Evolutionary conservation across 2,113 vertebrate genomes (phyloP).

Genomic region (Psittacula cyanocephala): DNA sequence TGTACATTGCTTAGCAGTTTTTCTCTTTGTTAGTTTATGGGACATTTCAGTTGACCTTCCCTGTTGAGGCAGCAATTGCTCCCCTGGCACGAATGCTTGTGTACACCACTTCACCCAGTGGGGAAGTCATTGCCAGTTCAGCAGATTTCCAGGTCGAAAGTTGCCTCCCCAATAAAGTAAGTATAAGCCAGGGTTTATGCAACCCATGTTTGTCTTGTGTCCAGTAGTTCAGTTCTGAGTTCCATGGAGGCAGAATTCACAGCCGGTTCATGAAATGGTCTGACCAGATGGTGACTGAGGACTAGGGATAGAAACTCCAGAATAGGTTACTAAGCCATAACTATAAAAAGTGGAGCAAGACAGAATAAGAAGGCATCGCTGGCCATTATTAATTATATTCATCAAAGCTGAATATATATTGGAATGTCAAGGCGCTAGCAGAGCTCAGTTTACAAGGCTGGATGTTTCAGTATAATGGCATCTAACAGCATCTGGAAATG

Average conservation of each 20-base stretch:
- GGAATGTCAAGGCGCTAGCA: not conserved
- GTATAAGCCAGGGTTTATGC: not conserved
- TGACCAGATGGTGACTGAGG: not conserved
- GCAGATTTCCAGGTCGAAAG: conserved; percentile 74
- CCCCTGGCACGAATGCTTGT: conserved; percentile 81
- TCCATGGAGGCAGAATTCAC: not conserved
- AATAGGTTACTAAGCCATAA: not conserved
- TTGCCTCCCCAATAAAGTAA: conserved; percentile 86
- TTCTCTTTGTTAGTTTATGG: conserved; percentile 60
- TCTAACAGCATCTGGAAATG: not conserved
- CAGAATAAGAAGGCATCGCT: not conserved
- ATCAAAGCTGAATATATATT: not conserved
- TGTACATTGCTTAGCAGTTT: not conserved
- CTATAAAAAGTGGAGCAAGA: not conserved
- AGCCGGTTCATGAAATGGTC: not conserved
- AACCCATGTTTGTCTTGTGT: not conserved
- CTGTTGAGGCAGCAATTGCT: conserved; percentile 55
- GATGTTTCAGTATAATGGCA: not conserved
- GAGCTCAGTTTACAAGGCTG: not conserved
- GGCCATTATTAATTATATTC: not conserved
- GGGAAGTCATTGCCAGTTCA: conserved; percentile 85
- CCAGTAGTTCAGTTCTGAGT: not conserved
- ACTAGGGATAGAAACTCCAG: not conserved
- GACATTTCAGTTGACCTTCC: conserved; percentile 64
- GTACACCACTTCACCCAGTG: conserved; percentile 76